phyloP scores from a whole-genome alignment of 2,888 invertebrate genomes.

The Tortricodes alternella region DNA sequence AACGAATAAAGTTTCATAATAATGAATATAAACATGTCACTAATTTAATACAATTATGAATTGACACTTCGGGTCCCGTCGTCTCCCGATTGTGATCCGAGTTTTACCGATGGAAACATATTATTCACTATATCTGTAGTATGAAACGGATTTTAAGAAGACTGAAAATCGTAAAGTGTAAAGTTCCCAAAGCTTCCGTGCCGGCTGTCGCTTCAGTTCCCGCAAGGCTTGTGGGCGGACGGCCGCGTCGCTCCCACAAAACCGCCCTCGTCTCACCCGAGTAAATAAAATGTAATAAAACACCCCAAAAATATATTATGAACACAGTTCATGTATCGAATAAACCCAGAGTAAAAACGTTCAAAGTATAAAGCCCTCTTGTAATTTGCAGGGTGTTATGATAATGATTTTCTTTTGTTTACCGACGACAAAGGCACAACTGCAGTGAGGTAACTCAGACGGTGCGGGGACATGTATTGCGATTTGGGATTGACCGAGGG shows the following conservation, averaged over 20 bases:
- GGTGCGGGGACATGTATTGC: not conserved
- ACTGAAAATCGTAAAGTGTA: not conserved
- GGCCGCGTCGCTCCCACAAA: not conserved
- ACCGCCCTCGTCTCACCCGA: not conserved
- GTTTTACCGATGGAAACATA: too few species aligned
- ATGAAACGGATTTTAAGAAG: not conserved
- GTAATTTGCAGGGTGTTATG: not conserved
- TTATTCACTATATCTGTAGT: too few species aligned
- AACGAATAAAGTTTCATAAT: too few species aligned
- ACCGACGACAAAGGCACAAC: conserved; percentile 6
- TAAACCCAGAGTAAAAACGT: too few species aligned
- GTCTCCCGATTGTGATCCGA: too few species aligned
- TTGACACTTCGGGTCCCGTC: too few species aligned
- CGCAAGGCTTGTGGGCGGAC: not conserved
- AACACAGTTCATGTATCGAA: too few species aligned
- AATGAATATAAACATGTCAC: too few species aligned
- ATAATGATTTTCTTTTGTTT: conserved; percentile 30
- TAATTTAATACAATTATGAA: too few species aligned
- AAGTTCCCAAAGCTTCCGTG: not conserved
- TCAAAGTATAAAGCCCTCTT: too few species aligned
- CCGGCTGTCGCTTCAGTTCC: not conserved
- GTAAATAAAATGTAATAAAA: too few species aligned
- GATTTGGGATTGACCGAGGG: not conserved
- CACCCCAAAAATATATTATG: too few species aligned
- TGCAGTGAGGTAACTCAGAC: not conserved